Evolutionary conservation across 2,113 vertebrate species (phyloP).

Genomic region (Chaetops frenatus): DNA sequence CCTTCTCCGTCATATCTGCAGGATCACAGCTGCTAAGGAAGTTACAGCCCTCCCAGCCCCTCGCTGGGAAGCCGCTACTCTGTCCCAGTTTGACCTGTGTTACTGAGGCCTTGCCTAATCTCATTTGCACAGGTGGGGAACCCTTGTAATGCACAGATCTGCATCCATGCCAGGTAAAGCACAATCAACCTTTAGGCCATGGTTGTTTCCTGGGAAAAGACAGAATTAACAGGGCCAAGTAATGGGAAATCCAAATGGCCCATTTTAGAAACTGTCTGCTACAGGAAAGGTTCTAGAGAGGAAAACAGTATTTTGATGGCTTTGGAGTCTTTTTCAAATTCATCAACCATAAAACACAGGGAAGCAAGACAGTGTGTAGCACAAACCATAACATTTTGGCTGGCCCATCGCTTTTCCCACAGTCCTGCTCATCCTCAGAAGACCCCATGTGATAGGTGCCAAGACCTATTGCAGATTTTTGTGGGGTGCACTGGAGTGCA

Average conservation of each 20-base stretch:
- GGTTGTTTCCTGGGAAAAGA: neutral
- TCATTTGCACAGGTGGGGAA: neutral
- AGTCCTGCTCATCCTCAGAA: neutral
- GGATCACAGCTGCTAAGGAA: conserved; percentile 28
- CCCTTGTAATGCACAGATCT: neutral
- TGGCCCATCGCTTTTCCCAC: neutral
- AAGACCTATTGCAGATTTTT: neutral
- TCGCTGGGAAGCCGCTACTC: neutral
- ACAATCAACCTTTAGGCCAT: neutral
- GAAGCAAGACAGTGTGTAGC: neutral
- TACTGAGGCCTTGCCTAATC: neutral
- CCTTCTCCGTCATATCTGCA: neutral
- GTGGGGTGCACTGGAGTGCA: neutral
- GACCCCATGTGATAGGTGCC: neutral
- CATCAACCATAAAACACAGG: neutral
- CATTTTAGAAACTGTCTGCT: neutral
- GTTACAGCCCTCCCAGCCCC: neutral
- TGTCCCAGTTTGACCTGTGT: conserved; percentile 8
- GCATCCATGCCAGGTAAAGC: neutral
- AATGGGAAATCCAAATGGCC: neutral
- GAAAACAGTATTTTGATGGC: neutral
- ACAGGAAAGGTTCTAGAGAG: neutral
- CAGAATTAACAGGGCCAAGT: neutral
- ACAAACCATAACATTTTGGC: neutral
- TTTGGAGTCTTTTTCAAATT: neutral